Evolutionary conservation across 2,888 invertebrate species (phyloP), one percentile per base, ranked within the genome.

Genomic region (Ophioninae sp.): DNA sequence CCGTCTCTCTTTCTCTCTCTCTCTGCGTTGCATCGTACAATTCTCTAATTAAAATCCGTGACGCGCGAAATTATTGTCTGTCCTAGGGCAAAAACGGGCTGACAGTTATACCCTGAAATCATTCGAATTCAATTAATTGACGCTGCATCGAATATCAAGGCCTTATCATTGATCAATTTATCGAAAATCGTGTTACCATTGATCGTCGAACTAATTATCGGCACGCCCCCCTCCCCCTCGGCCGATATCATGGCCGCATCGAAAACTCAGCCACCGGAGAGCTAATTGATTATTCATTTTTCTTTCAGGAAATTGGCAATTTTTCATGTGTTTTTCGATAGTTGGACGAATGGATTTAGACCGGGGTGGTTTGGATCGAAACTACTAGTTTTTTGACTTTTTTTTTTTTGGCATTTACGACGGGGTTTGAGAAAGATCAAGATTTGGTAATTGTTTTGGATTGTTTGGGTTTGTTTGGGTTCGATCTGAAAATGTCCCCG

Each of bases 41-140:
- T 78, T 69, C 82, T 82, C 78, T 82, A 82, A 82, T 82, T 82
- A 82, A 82, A 82, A 82, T 72, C 78, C 78, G 78, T 82, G 73
- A 82, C 73, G 78, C 64, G 39, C 64, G 74, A 74, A 82, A 82
- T 82, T 78, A 74, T 78, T 78, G 56, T 82, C 39, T 20, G 44
- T 30, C 50, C 20, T 50, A 21, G 20, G 82, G 72, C 57, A 78
- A 82, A 81, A 79, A 82, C 62, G 39, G 70, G 6, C 21, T 13
- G 50, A 41, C 64, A 56, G 56, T 69, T 78, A 62, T 44, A 17
- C 7, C 70, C 21, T 44, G 37, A 62, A 78, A 64, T 82, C n/a
- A 78, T 82, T 44, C 44, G 57, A 56, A 82, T 78, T 82, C 78
- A 69, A 82, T 82, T 78, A 82, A 82, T 78, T 82, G 74, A 69